A percentile compares a stretch with the other conserved stretches of the same genome.
phyloP scores from a whole-genome alignment of 30 jellyfish, hydroid and myxozoan genomes.

The Aurelia aurita complex sp. Pacific region DNA sequence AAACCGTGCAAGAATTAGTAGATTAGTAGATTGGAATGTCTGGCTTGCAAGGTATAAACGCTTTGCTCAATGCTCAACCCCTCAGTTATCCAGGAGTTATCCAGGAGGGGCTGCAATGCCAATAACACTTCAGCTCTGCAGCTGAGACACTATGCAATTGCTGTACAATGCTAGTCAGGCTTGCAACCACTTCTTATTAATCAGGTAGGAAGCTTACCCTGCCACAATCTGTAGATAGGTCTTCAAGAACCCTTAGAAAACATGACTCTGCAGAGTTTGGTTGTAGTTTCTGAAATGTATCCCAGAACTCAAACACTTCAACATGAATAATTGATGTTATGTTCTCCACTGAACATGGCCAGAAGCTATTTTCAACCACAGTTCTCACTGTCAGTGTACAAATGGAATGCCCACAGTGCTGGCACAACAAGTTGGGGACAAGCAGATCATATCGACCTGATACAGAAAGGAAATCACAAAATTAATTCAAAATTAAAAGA shows the following conservation, averaged over 20 bases:
- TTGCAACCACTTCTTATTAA: too few relatives aligned
- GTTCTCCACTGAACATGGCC: conserved; percentile 33
- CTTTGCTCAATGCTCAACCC: too few relatives aligned
- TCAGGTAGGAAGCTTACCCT: conserved; percentile 22
- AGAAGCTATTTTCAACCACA: conserved; percentile 14
- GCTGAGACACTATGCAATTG: too few relatives aligned
- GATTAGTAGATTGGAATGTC: too few relatives aligned
- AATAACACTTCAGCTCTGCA: too few relatives aligned
- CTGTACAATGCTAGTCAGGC: too few relatives aligned
- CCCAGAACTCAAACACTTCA: conserved; percentile 29
- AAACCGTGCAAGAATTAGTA: too few relatives aligned
- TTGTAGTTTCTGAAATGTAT: conserved; percentile 5
- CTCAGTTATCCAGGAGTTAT: too few relatives aligned
- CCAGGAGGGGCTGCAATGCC: too few relatives aligned
- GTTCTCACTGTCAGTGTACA: conserved; percentile 14
- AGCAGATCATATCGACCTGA: conserved; percentile 30
- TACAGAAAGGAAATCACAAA: too few relatives aligned
- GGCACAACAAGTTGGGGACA: conserved; percentile 11
- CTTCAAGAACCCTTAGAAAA: conserved; percentile 26
- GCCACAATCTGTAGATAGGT: not conserved
- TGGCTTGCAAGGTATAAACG: too few relatives aligned
- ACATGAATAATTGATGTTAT: conserved; percentile 17
- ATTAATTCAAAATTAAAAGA: not conserved
- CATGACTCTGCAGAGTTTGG: conserved; percentile 9
- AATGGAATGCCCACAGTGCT: conserved; percentile 1